Conservation (phyloP, 2,797 vertebrate genomes). For the Anniella stebbinsi region DNA sequence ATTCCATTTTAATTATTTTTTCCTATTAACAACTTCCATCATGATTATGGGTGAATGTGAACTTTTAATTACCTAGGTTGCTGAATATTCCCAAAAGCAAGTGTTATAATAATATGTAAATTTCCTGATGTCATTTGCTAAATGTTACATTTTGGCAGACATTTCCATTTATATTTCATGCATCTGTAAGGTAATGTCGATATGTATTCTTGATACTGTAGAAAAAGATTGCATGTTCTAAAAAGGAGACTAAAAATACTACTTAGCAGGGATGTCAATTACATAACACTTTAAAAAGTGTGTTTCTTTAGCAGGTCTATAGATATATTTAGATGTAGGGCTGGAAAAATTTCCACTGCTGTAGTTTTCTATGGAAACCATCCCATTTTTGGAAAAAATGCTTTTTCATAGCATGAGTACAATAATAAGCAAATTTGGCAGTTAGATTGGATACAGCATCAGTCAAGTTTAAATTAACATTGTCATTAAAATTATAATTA, state of each 20-base stretch:
- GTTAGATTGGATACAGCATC: no score
- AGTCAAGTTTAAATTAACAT: no score
- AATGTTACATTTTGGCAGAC: background rate
- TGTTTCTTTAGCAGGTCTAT: background rate
- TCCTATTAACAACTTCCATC: background rate
- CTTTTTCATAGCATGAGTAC: no score
- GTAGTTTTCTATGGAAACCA: background rate
- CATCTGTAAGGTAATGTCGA: rapidly evolving
- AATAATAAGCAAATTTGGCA: no score
- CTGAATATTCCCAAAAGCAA: background rate
- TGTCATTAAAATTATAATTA: no score
- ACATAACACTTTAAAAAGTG: background rate
- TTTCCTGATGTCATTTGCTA: rapidly evolving
- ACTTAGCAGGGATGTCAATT: background rate
- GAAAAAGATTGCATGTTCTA: background rate
- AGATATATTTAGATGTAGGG: background rate
- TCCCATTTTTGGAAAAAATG: no score
- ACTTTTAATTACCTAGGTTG: background rate
- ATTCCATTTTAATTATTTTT: background rate
- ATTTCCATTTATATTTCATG: background rate
- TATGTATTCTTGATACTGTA: background rate
- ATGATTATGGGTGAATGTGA: no score
- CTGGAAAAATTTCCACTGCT: background rate
- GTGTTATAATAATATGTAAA: rapidly evolving
- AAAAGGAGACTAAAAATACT: background rate